phyloP scores from a whole-genome alignment of 2,113 vertebrate species.

The Ammodytes marinus region DNA sequence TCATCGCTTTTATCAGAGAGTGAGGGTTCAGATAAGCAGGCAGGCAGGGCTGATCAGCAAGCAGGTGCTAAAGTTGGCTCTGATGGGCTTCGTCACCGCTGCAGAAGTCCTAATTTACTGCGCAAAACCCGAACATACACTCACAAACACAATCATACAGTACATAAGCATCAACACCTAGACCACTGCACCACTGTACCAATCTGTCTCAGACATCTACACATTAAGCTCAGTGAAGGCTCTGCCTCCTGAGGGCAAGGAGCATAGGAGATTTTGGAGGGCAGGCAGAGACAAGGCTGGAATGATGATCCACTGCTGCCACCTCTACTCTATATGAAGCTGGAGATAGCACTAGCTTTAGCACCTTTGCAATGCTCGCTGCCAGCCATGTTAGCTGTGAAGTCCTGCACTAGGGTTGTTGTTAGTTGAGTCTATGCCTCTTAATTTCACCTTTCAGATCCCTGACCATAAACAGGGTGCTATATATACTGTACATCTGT shows the following conservation, averaged over 20 bases:
- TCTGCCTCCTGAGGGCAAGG: constrained; percentile 27
- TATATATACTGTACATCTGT: constrained; percentile 25
- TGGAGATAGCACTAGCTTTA: constrained; percentile 22
- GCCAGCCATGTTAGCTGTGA: constrained; percentile 22
- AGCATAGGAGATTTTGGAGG: constrained; percentile 59
- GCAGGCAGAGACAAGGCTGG: constrained; percentile 49
- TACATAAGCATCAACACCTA: constrained; percentile 34
- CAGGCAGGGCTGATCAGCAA: constrained; percentile 37
- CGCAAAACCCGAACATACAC: constrained; percentile 58
- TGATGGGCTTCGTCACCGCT: constrained; percentile 61
- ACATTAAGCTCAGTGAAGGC: constrained; percentile 46
- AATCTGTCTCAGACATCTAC: constrained; percentile 49
- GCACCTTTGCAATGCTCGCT: constrained; percentile 8
- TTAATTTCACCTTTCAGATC: constrained; percentile 7
- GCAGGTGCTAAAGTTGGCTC: constrained; percentile 40
- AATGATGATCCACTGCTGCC: constrained; percentile 57
- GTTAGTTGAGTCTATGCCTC: neutral
- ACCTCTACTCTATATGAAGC: constrained; percentile 49
- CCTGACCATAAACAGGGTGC: constrained; percentile 24
- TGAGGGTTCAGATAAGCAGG: constrained; percentile 18
- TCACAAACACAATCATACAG: constrained; percentile 6
- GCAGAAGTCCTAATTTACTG: constrained; percentile 63
- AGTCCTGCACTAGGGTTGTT: constrained; percentile 1
- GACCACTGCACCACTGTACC: constrained; percentile 8
- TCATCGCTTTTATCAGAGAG: constrained; percentile 35